Conservation (phyloP, 1,140 invertebrate species). For the Ceratosolen solmsi region DNA sequence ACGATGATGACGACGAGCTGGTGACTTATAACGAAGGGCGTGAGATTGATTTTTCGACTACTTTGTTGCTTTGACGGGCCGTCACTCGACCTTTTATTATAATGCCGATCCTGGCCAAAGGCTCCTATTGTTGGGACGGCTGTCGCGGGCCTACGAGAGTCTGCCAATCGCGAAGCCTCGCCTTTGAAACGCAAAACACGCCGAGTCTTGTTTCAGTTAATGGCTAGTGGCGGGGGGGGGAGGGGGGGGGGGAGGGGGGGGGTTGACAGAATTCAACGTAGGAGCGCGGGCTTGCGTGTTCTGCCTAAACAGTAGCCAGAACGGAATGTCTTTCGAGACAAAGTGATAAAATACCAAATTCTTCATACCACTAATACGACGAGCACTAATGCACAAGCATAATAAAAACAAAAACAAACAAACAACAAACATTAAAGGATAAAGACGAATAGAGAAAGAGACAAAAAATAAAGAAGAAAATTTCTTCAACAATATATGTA, state of each 20-base stretch:
- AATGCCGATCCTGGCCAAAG: no score
- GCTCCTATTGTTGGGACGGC: no score
- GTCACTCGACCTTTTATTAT: background rate
- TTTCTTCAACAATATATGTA: no score
- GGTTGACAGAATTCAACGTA: background rate
- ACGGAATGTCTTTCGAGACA: background rate
- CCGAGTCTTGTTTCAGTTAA: background rate
- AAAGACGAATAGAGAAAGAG: no score
- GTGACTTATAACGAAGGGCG: background rate
- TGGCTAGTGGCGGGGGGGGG: background rate
- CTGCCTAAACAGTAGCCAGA: background rate
- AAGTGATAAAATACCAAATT: background rate
- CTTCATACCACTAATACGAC: background rate
- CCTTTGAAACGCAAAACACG: background rate
- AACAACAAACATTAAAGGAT: no score
- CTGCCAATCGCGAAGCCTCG: no score
- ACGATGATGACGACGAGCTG: background rate
- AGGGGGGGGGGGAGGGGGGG: no score
- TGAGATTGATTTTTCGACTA: background rate
- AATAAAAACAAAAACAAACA: no score
- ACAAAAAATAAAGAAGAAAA: no score
- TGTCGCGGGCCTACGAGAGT: no score
- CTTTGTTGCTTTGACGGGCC: background rate
- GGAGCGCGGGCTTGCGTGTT: background rate
- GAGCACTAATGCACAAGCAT: background rate